phyloP scores from a whole-genome alignment of 2,113 vertebrate species.

The Alligator sinensis region DNA sequence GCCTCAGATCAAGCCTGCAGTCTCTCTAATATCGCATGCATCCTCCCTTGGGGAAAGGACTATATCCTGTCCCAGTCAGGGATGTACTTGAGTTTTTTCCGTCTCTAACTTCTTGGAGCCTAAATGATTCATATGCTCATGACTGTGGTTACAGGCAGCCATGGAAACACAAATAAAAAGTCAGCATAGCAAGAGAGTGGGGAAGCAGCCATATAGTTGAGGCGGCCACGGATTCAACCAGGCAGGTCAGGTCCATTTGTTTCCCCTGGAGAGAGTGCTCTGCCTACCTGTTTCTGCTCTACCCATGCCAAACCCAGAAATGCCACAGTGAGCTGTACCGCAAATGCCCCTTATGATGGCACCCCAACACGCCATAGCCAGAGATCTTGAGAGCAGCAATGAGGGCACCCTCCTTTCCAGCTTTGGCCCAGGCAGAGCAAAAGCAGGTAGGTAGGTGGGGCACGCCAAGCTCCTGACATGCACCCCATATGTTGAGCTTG shows the following conservation, averaged over 20 bases:
- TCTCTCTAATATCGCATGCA: background rate
- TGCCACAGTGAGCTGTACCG: no score
- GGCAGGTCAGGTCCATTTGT: background rate
- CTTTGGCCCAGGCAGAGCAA: no score
- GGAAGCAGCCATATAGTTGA: background rate
- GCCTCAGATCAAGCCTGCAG: background rate
- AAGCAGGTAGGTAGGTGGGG: no score
- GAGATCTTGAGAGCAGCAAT: no score
- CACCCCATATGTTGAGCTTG: background rate
- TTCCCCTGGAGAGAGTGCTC: background rate
- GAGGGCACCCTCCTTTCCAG: no score
- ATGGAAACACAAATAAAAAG: slow-evolving; percentile 72
- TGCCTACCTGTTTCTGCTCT: no score
- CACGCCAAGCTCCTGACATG: background rate
- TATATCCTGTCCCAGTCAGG: slow-evolving; percentile 68
- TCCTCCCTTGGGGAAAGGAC: slow-evolving; percentile 50
- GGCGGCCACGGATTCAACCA: background rate
- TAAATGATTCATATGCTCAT: background rate
- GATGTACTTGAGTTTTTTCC: slow-evolving; percentile 66
- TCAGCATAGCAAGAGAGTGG: fast-evolving
- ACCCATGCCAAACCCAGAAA: no score
- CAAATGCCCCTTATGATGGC: no score
- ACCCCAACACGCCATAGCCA: no score
- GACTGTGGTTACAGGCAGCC: slow-evolving; percentile 29
- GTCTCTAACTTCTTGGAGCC: background rate